Conservation (phyloP, 2,797 vertebrate genomes). For the Lepilemur septentrionalis region DNA sequence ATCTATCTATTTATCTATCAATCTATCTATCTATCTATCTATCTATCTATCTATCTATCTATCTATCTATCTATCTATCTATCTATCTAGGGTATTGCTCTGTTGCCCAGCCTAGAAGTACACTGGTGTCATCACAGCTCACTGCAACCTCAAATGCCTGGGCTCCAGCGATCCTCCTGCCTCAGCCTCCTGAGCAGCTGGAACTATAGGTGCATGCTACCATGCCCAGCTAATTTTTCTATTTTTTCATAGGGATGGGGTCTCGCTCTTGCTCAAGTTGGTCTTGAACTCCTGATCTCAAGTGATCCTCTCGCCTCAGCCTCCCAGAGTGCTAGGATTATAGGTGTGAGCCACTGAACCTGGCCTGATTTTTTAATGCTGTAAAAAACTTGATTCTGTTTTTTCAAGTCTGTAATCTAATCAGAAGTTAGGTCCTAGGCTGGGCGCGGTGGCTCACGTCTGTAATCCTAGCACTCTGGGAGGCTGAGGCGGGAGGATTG, state of each 20-base stretch:
- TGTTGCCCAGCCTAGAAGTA: neutral
- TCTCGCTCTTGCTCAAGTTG: neutral
- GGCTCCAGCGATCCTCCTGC: neutral
- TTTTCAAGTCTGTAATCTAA: slow-evolving; percentile 29
- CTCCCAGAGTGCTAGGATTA: neutral
- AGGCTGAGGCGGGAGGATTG: no score
- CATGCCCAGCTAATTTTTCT: no score
- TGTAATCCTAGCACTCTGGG: no score
- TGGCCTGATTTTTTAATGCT: neutral
- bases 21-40: no score
- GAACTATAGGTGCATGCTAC: neutral
- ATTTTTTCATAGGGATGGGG: neutral
- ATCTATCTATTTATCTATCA: no score
- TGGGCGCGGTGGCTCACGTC: no score
- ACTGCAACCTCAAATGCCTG: neutral
- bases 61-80: no score
- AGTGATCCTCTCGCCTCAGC: neutral
- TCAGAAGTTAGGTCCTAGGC: neutral
- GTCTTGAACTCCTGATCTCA: neutral
- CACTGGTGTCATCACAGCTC: neutral
- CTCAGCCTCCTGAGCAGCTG: neutral
- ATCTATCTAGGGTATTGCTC: neutral
- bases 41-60: no score
- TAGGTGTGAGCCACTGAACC: no score
- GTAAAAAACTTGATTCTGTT: slow-evolving; percentile 13